phyloP scores from a whole-genome alignment of 2,797 vertebrate genomes.

The Babyrousa celebensis region DNA sequence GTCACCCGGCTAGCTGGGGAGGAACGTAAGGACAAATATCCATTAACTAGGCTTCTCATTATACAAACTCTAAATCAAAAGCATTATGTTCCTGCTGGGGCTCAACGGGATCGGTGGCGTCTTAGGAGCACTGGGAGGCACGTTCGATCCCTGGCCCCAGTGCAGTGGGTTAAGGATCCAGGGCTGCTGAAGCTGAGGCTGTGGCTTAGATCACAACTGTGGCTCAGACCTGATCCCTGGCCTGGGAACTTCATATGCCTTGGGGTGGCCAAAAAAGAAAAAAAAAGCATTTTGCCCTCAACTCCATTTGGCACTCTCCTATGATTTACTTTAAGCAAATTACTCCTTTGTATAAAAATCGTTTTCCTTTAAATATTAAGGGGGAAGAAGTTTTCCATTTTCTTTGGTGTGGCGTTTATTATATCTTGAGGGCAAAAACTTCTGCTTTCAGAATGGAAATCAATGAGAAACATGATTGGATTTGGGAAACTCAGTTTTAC shows the following conservation, averaged over 20 bases:
- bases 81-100: not conserved
- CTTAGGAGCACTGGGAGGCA: no score
- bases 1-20: not conserved
- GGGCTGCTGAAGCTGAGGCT: no score
- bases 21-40: not conserved
- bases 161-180: no score
- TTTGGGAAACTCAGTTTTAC: slow-evolving; percentile 49
- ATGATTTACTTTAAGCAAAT: slow-evolving; percentile 67
- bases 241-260: no score
- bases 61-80: slow-evolving; percentile 39
- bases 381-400: slow-evolving; percentile 56
- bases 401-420: slow-evolving; percentile 75
- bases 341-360: slow-evolving; percentile 71
- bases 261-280: no score
- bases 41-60: not conserved
- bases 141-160: no score
- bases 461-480: slow-evolving; percentile 72
- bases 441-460: slow-evolving; percentile 78
- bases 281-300: not conserved
- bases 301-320: not conserved
- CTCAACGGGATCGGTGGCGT: no score
- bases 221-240: no score
- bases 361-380: slow-evolving; percentile 80
- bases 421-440: slow-evolving; percentile 70
- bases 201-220: no score